Base-by-base conservation (phyloP, 2,797 vertebrate species). In the Cyclura pinguis region DNA sequence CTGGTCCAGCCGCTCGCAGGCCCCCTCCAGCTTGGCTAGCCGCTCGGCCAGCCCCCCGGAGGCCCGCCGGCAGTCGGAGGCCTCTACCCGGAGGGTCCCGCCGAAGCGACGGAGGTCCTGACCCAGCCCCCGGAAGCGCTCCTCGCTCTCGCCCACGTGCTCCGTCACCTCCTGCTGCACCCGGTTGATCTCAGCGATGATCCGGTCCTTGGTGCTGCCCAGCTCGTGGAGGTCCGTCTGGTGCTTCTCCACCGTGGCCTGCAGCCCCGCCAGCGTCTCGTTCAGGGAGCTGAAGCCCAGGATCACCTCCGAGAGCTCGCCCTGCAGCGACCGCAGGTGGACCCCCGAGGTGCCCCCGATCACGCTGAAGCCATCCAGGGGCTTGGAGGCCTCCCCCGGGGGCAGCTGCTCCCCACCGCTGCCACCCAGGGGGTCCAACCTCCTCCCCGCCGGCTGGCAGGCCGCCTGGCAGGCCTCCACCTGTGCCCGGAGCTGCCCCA, bases 271-370 rank as follows among this genome's bases (percentile, higher is more conserved):
- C 93, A 99, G 93, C 0, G 98, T 98, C 93, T 98, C 95, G 50
- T 99, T 99, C 77, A 99, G 96, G 77, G 98, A 97, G 80, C 94
- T 97, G 86, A 99, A 98, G 2, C 95, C 97, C 32, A 97, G 85
- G 50, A 97, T 97, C 14, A 98, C 97, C 12, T 96, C 96, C 0
- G 96, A 97, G 50, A 99, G 94, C 93, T 99, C 97, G 57, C 97
- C 98, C 77, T 98, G 98, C 92, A 99, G 95, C 18, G 96, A 98
- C 95, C 96, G 98, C 52, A 99, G 97, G 84, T 98, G 98, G 5
- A 96, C 96, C 50, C 96, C 96, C 0, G 98, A 93, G 81, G 92
- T 96, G 78, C 97, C 98, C 4, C 94, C 98, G 0, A 98, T 97
- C 29, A 97, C 94, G 0, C 97, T 96, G 76, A 98, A 98, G 38